phyloP scores from a whole-genome alignment of 2,113 vertebrate genomes.

The Anarrhichthys ocellatus region DNA sequence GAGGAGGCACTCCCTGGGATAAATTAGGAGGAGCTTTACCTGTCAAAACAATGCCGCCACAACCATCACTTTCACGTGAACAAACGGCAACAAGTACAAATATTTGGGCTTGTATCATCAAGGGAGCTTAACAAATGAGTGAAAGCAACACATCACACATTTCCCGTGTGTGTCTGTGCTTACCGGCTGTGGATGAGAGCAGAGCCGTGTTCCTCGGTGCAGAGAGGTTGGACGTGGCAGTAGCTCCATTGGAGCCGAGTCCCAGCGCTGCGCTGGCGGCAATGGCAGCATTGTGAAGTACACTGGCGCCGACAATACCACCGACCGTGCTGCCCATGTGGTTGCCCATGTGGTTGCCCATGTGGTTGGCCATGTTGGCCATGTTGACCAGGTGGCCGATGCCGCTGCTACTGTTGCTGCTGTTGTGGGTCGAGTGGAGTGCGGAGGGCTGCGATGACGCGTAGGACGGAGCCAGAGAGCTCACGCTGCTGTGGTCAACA shows the following conservation, averaged over 20 bases:
- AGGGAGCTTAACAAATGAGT: background rate
- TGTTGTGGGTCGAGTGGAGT: slow-evolving; percentile 78
- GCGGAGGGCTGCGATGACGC: slow-evolving; percentile 81
- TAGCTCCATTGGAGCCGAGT: slow-evolving; percentile 86
- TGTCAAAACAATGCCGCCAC: slow-evolving; percentile 63
- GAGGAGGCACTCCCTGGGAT: slow-evolving; percentile 93
- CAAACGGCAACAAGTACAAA: background rate
- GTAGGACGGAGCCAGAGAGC: slow-evolving; percentile 85
- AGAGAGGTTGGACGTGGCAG: slow-evolving; percentile 81
- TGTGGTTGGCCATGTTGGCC: slow-evolving; percentile 69
- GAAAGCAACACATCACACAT: background rate
- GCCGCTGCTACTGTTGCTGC: slow-evolving; percentile 77
- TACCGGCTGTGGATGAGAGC: slow-evolving; percentile 90
- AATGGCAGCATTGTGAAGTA: slow-evolving; percentile 81
- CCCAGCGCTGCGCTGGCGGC: slow-evolving; percentile 82
- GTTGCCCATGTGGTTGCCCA: slow-evolving; percentile 66
- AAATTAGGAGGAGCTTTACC: slow-evolving; percentile 97
- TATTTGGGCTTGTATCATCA: background rate
- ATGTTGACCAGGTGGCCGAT: slow-evolving; percentile 75
- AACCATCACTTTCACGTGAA: background rate
- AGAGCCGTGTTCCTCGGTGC: slow-evolving; percentile 85
- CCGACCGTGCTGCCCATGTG: slow-evolving; percentile 67
- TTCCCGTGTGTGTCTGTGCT: background rate
- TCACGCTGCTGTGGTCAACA: slow-evolving; percentile 84
- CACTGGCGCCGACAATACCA: slow-evolving; percentile 67